Conservation (phyloP, 2,797 vertebrate species). For the Pangasius macronema region DNA sequence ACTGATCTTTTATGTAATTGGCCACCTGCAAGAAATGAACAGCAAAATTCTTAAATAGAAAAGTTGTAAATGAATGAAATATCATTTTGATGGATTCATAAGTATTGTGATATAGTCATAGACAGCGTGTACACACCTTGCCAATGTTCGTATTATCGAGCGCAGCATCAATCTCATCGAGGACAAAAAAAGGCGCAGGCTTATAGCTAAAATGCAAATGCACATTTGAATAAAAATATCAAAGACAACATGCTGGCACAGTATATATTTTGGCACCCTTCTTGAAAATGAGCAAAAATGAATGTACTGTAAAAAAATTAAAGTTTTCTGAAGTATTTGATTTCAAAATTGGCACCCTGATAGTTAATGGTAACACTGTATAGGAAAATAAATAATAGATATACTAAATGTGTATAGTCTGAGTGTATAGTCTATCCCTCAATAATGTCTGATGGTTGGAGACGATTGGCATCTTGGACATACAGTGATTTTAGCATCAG, state of each 20-base stretch:
- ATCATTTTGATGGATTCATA: neutral
- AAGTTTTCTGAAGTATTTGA: neutral
- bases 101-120: neutral
- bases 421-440: neutral
- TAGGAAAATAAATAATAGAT: too few species aligned
- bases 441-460: neutral
- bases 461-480: neutral
- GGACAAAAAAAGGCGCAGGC: conserved; percentile 90
- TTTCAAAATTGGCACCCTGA: neutral
- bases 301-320: too few species aligned
- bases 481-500: neutral
- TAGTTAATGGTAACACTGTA: neutral
- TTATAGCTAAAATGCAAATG: conserved; percentile 79
- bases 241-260: neutral
- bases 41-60: neutral
- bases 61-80: neutral
- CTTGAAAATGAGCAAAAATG: neutral
- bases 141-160: conserved; percentile 95
- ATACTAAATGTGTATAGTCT: neutral
- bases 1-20: conserved; percentile 95
- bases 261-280: neutral
- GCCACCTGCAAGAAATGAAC: conserved; percentile 76
- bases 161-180: conserved; percentile 93
- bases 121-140: conserved; percentile 76
- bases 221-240: neutral